These are phyloP conservation scores for Oryctes rhinoceros DNA, from an alignment of 1,140 invertebrate genomes.

Conservation along the genomic window DNA sequence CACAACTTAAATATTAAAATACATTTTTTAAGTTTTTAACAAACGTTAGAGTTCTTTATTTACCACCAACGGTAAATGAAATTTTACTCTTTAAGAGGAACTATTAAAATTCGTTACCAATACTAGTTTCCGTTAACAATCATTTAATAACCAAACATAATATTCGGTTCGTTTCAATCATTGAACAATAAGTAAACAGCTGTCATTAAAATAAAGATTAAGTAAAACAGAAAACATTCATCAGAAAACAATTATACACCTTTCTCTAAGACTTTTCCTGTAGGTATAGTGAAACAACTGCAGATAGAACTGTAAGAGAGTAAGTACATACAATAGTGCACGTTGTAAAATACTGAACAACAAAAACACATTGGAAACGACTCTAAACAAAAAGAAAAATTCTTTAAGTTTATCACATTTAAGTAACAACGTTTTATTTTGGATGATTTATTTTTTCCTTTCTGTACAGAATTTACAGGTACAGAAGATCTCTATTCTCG, in stretches of 20 bases:
- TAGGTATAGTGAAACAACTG: neutral
- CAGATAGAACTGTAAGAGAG: conserved; percentile 13
- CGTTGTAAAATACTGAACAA: conserved; percentile 3
- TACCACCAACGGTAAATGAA: neutral
- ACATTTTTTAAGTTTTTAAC: too few relatives aligned
- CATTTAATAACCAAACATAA: too few relatives aligned
- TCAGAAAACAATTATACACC: conserved; percentile 7
- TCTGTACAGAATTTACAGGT: neutral
- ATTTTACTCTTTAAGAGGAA: neutral
- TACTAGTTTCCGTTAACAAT: neutral
- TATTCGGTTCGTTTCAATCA: too few relatives aligned
- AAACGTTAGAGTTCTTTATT: too few relatives aligned
- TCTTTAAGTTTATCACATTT: conserved; percentile 7
- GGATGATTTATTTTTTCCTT: conserved; percentile 10
- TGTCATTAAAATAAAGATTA: neutral
- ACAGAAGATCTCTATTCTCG: too few relatives aligned
- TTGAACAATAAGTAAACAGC: too few relatives aligned
- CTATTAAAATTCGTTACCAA: neutral
- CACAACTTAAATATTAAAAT: too few relatives aligned
- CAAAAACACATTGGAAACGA: neutral
- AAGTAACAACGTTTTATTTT: conserved; percentile 11
- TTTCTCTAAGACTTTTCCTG: neutral
- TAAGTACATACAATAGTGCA: conserved; percentile 10
- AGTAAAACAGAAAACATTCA: neutral
- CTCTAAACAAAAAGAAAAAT: neutral